Conservation (phyloP, 2,797 vertebrate species). For the Melopsittacus undulatus region DNA sequence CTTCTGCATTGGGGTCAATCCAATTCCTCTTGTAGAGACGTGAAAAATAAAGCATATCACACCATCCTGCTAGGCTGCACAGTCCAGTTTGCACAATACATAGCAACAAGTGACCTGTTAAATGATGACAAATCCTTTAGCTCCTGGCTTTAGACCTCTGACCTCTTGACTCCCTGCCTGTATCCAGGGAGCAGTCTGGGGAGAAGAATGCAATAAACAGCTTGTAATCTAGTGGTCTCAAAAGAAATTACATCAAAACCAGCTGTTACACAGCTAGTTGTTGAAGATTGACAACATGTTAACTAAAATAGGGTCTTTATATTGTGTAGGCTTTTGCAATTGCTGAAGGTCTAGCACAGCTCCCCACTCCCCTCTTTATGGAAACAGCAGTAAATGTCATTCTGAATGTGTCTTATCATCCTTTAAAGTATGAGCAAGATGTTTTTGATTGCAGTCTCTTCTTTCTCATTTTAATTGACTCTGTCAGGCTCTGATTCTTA, state of each 20-base stretch:
- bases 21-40: not conserved
- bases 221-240: slow-evolving; percentile 77
- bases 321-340: slow-evolving; percentile 7
- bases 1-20: not conserved
- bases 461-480: slow-evolving; percentile 23
- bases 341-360: not conserved
- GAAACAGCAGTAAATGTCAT: slow-evolving; percentile 22
- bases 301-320: slow-evolving; percentile 67
- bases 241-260: slow-evolving; percentile 76
- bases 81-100: slow-evolving; percentile 37
- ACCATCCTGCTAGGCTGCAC: not conserved
- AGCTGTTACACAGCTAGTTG: slow-evolving; percentile 69
- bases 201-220: slow-evolving; percentile 77
- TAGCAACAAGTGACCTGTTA: slow-evolving; percentile 77
- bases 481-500: not conserved
- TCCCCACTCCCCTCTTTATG: not conserved
- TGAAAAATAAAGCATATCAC: not conserved
- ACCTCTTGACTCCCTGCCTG: slow-evolving; percentile 81
- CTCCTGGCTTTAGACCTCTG: slow-evolving; percentile 85
- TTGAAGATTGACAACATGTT: slow-evolving; percentile 69
- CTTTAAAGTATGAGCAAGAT: not conserved
- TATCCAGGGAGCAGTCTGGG: slow-evolving; percentile 75
- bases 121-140: slow-evolving; percentile 78
- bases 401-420: not conserved
- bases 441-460: not conserved